phyloP scores from a whole-genome alignment of 1,140 invertebrate species.

The Lysiphlebus fabarum region DNA sequence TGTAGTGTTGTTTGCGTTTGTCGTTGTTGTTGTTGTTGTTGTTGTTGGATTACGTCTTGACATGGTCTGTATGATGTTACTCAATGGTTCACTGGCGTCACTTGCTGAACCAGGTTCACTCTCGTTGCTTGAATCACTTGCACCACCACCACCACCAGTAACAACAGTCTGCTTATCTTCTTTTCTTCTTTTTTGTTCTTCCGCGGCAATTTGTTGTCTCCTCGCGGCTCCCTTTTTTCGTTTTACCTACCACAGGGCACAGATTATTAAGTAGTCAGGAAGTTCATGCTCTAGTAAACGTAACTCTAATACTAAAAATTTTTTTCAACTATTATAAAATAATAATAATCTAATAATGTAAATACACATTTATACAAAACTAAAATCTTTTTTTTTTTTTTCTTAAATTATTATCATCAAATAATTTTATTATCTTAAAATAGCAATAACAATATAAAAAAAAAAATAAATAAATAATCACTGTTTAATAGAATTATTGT shows the following conservation, averaged over 20 bases:
- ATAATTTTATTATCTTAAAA: too few relatives aligned
- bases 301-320: slow-evolving; percentile 32
- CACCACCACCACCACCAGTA: slow-evolving; percentile 32
- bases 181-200: slow-evolving; percentile 48
- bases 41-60: slow-evolving; percentile 39
- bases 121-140: slow-evolving; percentile 53
- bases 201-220: slow-evolving; percentile 47
- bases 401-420: too few relatives aligned
- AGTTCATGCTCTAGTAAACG: slow-evolving; percentile 47
- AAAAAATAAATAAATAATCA: neutral
- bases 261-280: slow-evolving; percentile 52
- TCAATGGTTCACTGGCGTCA: slow-evolving; percentile 48
- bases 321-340: slow-evolving; percentile 3
- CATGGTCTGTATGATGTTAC: slow-evolving; percentile 39
- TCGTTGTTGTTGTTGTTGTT: slow-evolving; percentile 41
- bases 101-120: slow-evolving; percentile 51
- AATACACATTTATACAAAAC: neutral
- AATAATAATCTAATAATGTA: neutral
- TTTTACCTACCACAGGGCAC: slow-evolving; percentile 53
- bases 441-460: too few relatives aligned
- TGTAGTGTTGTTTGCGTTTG: slow-evolving; percentile 49
- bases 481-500: too few relatives aligned
- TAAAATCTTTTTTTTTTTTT: neutral
- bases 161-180: slow-evolving; percentile 46
- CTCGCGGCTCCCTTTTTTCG: slow-evolving; percentile 53